These are phyloP conservation scores for Plagiodera versicolora DNA, from an alignment of 2,888 invertebrate species.

Conservation along the genomic window DNA sequence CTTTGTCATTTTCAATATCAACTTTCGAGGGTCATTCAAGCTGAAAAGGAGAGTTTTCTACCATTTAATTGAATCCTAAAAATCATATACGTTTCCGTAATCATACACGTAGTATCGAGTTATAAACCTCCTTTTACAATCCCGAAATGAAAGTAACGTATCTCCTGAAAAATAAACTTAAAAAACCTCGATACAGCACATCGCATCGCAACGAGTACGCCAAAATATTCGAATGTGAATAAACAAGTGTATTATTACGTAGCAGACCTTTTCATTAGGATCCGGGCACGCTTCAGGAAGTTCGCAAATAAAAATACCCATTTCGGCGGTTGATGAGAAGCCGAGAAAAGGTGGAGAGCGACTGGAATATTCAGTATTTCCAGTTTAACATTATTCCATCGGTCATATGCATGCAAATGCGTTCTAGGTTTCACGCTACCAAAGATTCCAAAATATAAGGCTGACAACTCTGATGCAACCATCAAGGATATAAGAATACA, in stretches of 20 bases:
- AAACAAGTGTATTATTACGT: slow-evolving; percentile 1
- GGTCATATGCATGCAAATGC: slow-evolving; percentile 54
- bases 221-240: not conserved
- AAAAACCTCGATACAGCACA: not conserved
- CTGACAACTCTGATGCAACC: too few relatives aligned
- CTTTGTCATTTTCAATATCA: too few relatives aligned
- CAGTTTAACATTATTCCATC: slow-evolving; percentile 31
- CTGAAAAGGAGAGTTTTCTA: too few relatives aligned
- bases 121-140: too few relatives aligned
- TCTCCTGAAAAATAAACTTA: not conserved
- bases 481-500: too few relatives aligned
- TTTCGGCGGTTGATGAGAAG: slow-evolving; percentile 14
- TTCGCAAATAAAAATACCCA: slow-evolving; percentile 13
- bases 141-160: too few relatives aligned
- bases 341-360: slow-evolving; percentile 24
- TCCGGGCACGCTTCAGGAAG: not conserved
- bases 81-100: too few relatives aligned
- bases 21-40: too few relatives aligned
- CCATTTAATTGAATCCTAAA: too few relatives aligned
- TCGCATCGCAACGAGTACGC: not conserved
- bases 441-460: slow-evolving; percentile 43
- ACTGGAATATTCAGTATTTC: slow-evolving; percentile 27
- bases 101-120: too few relatives aligned
- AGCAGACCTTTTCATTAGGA: slow-evolving; percentile 1
- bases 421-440: slow-evolving; percentile 42